These are phyloP conservation scores for Saccopteryx leptura DNA, from an alignment of 2,113 vertebrate species.

Conservation along the genomic window DNA sequence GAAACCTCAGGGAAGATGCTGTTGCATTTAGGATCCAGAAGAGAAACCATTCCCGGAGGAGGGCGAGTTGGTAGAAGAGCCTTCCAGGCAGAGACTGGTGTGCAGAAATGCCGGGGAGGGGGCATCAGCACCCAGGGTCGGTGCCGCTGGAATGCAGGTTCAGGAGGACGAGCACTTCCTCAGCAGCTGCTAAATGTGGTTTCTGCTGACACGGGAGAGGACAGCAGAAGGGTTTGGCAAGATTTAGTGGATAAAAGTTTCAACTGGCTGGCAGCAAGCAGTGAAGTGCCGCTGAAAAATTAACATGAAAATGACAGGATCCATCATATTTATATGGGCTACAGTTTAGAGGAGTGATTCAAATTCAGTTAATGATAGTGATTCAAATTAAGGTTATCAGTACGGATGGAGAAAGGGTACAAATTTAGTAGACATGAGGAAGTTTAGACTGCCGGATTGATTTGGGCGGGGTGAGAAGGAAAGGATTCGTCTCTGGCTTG, in stretches of 20 bases:
- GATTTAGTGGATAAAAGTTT: conserved; percentile 39
- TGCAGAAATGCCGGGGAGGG: neutral
- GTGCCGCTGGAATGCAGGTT: neutral
- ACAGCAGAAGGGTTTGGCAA: neutral
- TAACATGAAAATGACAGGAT: neutral
- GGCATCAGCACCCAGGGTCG: neutral
- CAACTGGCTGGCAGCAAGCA: neutral
- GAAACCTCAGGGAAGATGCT: neutral
- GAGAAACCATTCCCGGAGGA: neutral
- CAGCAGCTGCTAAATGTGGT: neutral
- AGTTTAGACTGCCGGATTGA: neutral
- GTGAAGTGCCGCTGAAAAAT: neutral
- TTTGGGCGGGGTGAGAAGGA: neutral
- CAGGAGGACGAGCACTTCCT: neutral
- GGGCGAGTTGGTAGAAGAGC: neutral
- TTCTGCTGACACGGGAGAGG: neutral
- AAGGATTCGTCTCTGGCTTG: neutral
- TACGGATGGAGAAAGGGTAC: neutral
- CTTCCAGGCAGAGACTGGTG: neutral
- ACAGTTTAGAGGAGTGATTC: neutral
- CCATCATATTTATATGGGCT: neutral
- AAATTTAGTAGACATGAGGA: neutral
- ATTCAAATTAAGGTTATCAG: neutral
- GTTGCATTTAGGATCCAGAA: neutral
- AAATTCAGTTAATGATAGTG: neutral